Percentiles rank a stretch among this genome's conserved stretches.
Evolutionary conservation across 2,797 vertebrate genomes (phyloP).

Genomic region (Notolabrus celidotus): DNA sequence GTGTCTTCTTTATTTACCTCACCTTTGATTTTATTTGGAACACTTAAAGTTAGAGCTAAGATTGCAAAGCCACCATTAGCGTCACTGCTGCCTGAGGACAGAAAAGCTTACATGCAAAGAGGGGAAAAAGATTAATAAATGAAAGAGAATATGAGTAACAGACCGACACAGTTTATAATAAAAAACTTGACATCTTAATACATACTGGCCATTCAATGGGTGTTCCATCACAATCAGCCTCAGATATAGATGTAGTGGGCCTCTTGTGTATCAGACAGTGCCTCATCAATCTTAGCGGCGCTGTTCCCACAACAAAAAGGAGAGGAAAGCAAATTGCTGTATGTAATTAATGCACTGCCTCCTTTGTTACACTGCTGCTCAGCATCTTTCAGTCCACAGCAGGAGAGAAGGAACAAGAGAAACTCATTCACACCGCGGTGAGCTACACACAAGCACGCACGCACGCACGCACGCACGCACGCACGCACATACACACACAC

Average conservation of each 20-base stretch:
- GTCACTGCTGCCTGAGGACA: constrained; percentile 28
- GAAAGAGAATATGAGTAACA: constrained; percentile 69
- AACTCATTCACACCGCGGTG: constrained; percentile 61
- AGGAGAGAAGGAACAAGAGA: constrained; percentile 58
- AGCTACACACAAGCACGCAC: constrained; percentile 23
- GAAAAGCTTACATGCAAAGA: constrained; percentile 61
- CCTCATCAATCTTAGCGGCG: constrained; percentile 85
- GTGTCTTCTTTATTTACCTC: neutral
- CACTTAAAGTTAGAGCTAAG: neutral
- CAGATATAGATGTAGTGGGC: constrained; percentile 85
- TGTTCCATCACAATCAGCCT: constrained; percentile 86
- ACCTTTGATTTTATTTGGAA: neutral
- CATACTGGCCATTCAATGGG: constrained; percentile 82
- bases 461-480: neutral
- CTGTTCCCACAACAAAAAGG: constrained; percentile 81
- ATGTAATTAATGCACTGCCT: constrained; percentile 88
- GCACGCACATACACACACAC: neutral
- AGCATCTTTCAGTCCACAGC: constrained; percentile 84
- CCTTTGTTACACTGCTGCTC: constrained; percentile 83
- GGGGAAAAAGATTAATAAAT: constrained; percentile 46
- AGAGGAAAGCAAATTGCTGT: constrained; percentile 87
- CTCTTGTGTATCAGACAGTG: constrained; percentile 76
- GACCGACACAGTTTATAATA: constrained; percentile 76
- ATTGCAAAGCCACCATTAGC: constrained; percentile 22
- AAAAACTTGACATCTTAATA: constrained; percentile 84